Evolutionary conservation across 2,113 vertebrate genomes (phyloP), one percentile per base, ranked within the genome.

Genomic region (Spheniscus mendiculus): DNA sequence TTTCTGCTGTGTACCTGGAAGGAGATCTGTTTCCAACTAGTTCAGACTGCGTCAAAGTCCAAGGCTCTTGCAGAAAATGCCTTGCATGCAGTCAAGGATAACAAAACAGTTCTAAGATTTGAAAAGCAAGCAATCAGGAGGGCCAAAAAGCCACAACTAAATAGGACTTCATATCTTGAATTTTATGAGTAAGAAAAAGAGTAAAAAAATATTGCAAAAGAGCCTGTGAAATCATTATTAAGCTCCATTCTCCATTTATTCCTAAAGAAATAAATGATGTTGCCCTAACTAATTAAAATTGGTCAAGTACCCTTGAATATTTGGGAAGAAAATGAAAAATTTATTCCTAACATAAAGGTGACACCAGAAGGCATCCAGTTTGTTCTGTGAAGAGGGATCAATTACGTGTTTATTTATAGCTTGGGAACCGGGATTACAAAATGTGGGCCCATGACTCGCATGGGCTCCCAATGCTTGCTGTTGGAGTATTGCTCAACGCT

Each of bases 391-490:
- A 83, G 93, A 70, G 38, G 73, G 84, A 83, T 97, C 56, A 66
- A 76, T 93, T 95, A 58, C 95, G 59, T 29, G 50, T 58, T 91
- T 96, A 96, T 97, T 96, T 96, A 93, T 95, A 97, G 58, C 42
- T 65, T 85, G 32, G 80, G 69, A 87, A 96, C 93, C 71, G 88
- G 65, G 70, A 83, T 93, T 78, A 90, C 77, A 93, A 95, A 96
- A 85, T 47, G 62, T 73, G 63, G 87, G 59, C 72, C 92, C 56
- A 67, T 50, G 87, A 58, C 71, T 96, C 1, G 1, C 59, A 77
- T 55, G 83, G 94, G 59, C 61, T 94, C 87, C 83, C 87, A 85
- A 5, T 0, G 8, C 12, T 93, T 40, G 62, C 53, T 50, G 27
- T 11, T 77, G 29, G 74, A 58, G n/a, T 32, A 15, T 20, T 88